Evolutionary conservation across 2,888 invertebrate species (phyloP), one percentile per base, ranked within the genome.

Genomic region (Drosophila setosimentum): DNA sequence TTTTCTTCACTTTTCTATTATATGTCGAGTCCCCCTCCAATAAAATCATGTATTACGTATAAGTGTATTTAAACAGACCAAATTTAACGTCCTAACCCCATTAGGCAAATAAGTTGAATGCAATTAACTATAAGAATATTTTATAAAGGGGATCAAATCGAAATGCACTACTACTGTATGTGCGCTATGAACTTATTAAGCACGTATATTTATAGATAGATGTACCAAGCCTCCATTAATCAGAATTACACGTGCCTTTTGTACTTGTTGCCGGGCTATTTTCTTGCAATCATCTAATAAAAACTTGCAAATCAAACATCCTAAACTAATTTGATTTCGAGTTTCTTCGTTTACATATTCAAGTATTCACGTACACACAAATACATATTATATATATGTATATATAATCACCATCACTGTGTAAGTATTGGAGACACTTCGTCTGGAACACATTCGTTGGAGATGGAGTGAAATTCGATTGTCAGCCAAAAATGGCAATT

Each of bases 391-490:
- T n/a, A 29, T 29, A 42, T 6, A 16, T 33, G 48, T 35, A 33
- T 24, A 48, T 13, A 24, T 24, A 48, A 24, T 29, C 32, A 66
- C 49, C 37, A 58, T 37, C 48, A 49, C 35, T 30, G 16, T 18
- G 24, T 32, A 29, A 58, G 48, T 50, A 68, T 59, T 74, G 72
- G 75, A 74, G 72, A 73, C 72, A 68, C 37, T 33, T 50, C 42
- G 72, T 73, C 72, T 73, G 68, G 49, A 55, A 42, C 45, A 66
- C n/a, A 40, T 42, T 73, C 35, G 48, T 33, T 61, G 37, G 72
- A 71, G 72, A 72, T 69, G 72, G 69, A 69, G 63, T 45, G n/a
- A 51, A 68, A 53, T 53, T 62, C 69, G 72, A 48, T 71, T 72
- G 62, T 33, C 62, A 61, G 72, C 69, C 72, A 71, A 69, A 69